Base-by-base conservation (phyloP, 2,888 invertebrate species). In the Trichogramma dendrolimi region DNA sequence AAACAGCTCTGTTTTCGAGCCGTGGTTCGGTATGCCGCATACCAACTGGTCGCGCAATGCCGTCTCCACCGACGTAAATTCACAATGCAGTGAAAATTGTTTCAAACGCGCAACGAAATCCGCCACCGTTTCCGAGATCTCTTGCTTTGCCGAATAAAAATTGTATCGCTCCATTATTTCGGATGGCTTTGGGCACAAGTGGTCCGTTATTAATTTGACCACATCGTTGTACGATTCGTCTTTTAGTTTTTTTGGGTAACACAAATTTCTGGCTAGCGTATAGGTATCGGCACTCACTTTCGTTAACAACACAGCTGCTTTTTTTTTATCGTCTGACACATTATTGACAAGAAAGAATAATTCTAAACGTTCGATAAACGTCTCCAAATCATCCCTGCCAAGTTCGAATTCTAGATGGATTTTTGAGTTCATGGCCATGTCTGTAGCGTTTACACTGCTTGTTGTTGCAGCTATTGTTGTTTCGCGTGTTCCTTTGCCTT, bases 121-220 rank as follows among this genome's bases (percentile, higher is more conserved):
- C 14, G 14, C 14, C 14, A 14, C 14, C 14, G 14, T 14, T 14
- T 14, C 14, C 14, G 14, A 14, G 14, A 14, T 14, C 14, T 1
- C 14, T 14, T 14, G 14, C 14, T 14, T 14, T 14, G 14, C 14
- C 14, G 14, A 14, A 14, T 14, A 14, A 14, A 14, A 14, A 14
- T 14, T 14, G 14, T 14, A 14, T 27, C 67, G 48, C 40, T 67
- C 67, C 61, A 66, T 64, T 10, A 63, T 47, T 49, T 62, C 64
- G 4, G 62, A 59, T n/a, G 57, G 58, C 55, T 64, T 63, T 4
- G 68, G 68, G 44, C 53, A 56, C 7, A 64, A 53, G 57, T 68
- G 68, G 7, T 67, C 55, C 5, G 55, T 43, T 55, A 68, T 55
- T 42, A 63, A 5, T 49, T 65, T 51, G 1, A 68, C 60, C 27